Evolutionary conservation across 2,888 invertebrate species (phyloP).

Genomic region (Hypomecis atomaria): DNA sequence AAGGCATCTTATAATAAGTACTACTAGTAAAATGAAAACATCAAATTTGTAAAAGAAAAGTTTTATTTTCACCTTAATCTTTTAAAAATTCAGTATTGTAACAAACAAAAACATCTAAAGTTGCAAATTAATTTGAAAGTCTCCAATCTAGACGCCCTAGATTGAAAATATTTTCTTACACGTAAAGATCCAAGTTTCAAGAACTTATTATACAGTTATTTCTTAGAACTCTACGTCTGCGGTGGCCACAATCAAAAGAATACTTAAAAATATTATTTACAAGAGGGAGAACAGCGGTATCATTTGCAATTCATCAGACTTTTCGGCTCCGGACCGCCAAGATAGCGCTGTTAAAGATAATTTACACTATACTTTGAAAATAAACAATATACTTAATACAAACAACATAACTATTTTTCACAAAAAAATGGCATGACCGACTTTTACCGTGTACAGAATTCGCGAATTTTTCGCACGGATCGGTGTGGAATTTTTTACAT

Average conservation of each 20-base stretch:
- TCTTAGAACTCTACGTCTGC: constrained; percentile 4
- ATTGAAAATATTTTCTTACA: neutral
- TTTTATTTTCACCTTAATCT: too few species aligned
- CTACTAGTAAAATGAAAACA: too few species aligned
- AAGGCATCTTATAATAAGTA: neutral
- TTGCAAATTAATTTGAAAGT: neutral
- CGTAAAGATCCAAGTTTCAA: neutral
- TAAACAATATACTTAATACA: too few species aligned
- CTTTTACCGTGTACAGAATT: too few species aligned
- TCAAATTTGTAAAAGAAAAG: too few species aligned
- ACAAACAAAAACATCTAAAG: neutral
- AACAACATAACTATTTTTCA: too few species aligned
- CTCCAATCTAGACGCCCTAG: too few species aligned
- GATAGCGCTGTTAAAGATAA: constrained; percentile 28
- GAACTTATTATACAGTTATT: neutral
- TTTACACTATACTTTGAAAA: neutral
- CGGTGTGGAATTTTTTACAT: too few species aligned
- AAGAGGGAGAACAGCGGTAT: constrained; percentile 53
- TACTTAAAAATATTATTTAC: constrained; percentile 53
- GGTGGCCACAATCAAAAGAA: constrained; percentile 44
- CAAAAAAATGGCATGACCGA: too few species aligned
- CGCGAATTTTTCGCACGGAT: too few species aligned
- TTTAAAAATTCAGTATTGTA: neutral
- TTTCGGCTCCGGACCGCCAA: constrained; percentile 56
- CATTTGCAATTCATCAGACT: constrained; percentile 68